Evolutionary conservation across 2,888 invertebrate species (phyloP).

Genomic region (Thecophora atra): DNA sequence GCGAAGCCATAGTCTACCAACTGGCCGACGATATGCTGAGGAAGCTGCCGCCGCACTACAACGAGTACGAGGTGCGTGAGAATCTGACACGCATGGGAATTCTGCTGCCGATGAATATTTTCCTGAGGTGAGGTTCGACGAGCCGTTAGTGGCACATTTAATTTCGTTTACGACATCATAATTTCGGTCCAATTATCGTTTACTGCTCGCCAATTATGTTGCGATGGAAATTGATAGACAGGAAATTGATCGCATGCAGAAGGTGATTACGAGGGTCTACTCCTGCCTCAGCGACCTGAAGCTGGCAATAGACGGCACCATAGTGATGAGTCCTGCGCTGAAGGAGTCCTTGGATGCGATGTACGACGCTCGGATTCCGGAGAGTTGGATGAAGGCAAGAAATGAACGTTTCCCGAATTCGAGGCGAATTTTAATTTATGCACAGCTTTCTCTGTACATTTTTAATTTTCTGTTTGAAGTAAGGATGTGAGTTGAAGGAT

Average conservation of each 20-base stretch:
- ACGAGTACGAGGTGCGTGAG: constrained; percentile 89
- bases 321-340: constrained; percentile 93
- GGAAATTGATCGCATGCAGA: constrained; percentile 85
- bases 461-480: too few species aligned
- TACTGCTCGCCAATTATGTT: background rate
- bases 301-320: constrained; percentile 95
- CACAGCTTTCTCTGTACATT: too few species aligned
- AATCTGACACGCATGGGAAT: constrained; percentile 91
- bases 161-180: background rate
- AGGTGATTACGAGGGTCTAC: constrained; percentile 81
- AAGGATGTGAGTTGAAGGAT: constrained; percentile 4
- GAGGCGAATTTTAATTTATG: too few species aligned
- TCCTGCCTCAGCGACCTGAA: constrained; percentile 88
- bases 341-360: constrained; percentile 91
- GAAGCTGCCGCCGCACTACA: constrained; percentile 85
- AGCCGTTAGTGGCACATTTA: background rate
- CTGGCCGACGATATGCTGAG: constrained; percentile 92
- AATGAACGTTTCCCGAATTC: background rate
- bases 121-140: constrained; percentile 71
- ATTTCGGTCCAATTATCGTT: background rate
- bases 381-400: constrained; percentile 85
- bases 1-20: constrained; percentile 91
- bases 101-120: constrained; percentile 94
- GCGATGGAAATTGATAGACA: constrained; percentile 67
- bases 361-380: constrained; percentile 95